Conservation (phyloP, 2,113 vertebrate species). For the Loxodonta africana region DNA sequence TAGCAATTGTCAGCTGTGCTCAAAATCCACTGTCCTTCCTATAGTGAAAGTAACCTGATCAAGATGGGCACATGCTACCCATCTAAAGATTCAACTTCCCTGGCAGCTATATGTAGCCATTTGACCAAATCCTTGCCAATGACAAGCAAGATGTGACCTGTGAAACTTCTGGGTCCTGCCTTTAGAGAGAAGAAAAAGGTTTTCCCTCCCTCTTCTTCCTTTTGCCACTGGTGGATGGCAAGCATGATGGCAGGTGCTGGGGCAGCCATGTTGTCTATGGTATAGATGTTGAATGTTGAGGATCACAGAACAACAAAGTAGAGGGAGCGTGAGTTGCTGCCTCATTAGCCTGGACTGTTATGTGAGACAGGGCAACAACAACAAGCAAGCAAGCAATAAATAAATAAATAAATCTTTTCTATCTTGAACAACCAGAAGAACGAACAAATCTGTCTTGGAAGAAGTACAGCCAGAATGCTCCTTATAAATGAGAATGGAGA, state of each 20-base stretch:
- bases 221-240: neutral
- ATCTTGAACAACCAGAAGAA: neutral
- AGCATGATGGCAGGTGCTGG: neutral
- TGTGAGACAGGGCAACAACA: neutral
- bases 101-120: neutral
- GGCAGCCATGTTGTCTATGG: neutral
- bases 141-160: neutral
- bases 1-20: neutral
- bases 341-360: too few species aligned
- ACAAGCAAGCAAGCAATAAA: too few species aligned
- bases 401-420: too few species aligned
- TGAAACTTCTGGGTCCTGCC: neutral
- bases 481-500: too few species aligned
- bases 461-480: too few species aligned
- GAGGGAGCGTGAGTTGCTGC: neutral
- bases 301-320: neutral
- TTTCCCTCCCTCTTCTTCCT: neutral
- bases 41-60: neutral
- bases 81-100: neutral
- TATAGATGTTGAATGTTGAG: neutral
- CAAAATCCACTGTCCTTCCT: neutral
- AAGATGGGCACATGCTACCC: neutral
- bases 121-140: neutral
- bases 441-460: too few species aligned
- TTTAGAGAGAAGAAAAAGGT: constrained; percentile 9